Evolutionary conservation across 2,113 vertebrate species (phyloP).

Genomic region (Ovis aries): ARS-UI_Ramb_v3.0 NC_056056.1:205340501-205341000

Average conservation of each 20-base stretch:
- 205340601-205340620: neutral
- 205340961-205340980: fast-evolving
- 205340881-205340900: neutral
- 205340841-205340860: neutral
- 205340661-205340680: neutral
- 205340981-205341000: neutral
- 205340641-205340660: neutral
- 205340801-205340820: neutral
- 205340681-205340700: neutral
- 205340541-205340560: neutral
- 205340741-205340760: neutral
- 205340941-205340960: neutral
- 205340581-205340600: neutral
- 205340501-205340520: neutral
- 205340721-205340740: neutral
- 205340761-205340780: neutral
- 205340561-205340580: neutral
- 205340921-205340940: neutral
- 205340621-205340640: neutral
- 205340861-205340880: neutral
- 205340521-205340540: neutral
- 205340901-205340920: neutral
- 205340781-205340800: neutral
- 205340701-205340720: neutral
- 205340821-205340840: neutral